Base-by-base conservation (phyloP, 37 sponge, comb jelly and placozoan species). In the Chondrosia reniformis region DNA sequence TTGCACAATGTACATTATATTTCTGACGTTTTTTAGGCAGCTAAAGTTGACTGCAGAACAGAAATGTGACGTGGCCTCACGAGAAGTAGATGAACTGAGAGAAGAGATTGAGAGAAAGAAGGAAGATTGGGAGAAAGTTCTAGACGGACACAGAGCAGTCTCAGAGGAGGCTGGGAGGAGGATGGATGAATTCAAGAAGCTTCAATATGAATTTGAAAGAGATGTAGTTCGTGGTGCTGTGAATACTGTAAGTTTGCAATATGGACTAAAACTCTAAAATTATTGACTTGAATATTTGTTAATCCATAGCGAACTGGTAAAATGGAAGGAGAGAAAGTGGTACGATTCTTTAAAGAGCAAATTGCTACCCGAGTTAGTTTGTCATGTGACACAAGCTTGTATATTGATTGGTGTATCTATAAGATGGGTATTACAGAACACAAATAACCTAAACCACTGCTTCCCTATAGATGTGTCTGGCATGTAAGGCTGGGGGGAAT, bases 41-140 rank as follows among this genome's bases (percentile, higher is more conserved):
- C 73, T 90, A 71, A 81, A 81, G 69, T 71, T 98, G 56, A 95
- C 85, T 32, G 76, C 91, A 45, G 99, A 92, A 43, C 99, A 98
- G 87, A 98, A 98, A 72, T 95, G 93, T 84, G 95, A 98, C 76
- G 93, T 98, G 44, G 99, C 99, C 31, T 86, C 91, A 22, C 67
- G 93, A 67, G 99, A 98, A 80, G 73, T 95, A 33, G 95, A 98
- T 25, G 96, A 92, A 55, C 63, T 98, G 65, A 76, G 81, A 28
- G 93, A 90, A 55, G 91, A 98, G 27, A 78, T 88, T 40, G 86
- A 87, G 59, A 95, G 83, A 58, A 82, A 79, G 65, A 76, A 80
- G 38, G 89, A 92, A 31, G 93, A 90, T 54, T 64, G 62, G 31
- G 96, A 95, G 81, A 89, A 67, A 57, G 42, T 75, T 28, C 58